Evolutionary conservation across 2,797 vertebrate species (phyloP), one percentile per base, ranked within the genome.

Genomic region (Falco cherrug): DNA sequence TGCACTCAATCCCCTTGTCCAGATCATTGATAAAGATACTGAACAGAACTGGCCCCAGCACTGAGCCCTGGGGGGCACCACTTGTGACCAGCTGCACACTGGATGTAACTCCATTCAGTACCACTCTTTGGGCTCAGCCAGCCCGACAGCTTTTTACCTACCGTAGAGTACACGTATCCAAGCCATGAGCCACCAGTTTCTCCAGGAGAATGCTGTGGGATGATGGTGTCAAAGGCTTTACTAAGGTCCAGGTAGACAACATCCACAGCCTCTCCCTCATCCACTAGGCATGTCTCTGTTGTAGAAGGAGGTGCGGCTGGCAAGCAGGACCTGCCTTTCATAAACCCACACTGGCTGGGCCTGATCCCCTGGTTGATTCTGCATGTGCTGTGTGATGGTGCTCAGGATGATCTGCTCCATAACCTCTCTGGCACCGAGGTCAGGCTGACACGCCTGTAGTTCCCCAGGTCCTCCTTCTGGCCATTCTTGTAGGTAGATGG

Each of bases 301-400:
- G 43, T 43, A 43, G 43, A 43, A 43, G 43, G 43, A 43, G 8
- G 17, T 43, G 16, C 7, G 43, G 43, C 17, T 16, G 43, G 7
- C 16, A 43, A 43, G 43, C 43, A 17, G 43, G 43, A 43, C 43
- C 16, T 43, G 16, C 43, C 43, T 17, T 43, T 16, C 43, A 43
- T 43, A 43, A 43, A 18, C 14, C 7, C 11, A 15, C 9, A 24
- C 22, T 69, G 60, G 13, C 12, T 22, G 73, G 33, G 19, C 12
- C 18, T 7, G 35, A 26, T 41, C 17, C 7, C 20, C 19, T 47
- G 33, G 54, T 35, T 74, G 54, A 43, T 59, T 26, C 11, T 50
- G 24, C 28, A 28, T 3, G 9, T n/a, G 45, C 25, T 3, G 3
- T 2, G 3, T 20, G 21, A 22, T 11, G 19, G n/a, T 7, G 20